Evolutionary conservation across 2,888 invertebrate genomes (phyloP).

Genomic region (Salticus scenicus): DNA sequence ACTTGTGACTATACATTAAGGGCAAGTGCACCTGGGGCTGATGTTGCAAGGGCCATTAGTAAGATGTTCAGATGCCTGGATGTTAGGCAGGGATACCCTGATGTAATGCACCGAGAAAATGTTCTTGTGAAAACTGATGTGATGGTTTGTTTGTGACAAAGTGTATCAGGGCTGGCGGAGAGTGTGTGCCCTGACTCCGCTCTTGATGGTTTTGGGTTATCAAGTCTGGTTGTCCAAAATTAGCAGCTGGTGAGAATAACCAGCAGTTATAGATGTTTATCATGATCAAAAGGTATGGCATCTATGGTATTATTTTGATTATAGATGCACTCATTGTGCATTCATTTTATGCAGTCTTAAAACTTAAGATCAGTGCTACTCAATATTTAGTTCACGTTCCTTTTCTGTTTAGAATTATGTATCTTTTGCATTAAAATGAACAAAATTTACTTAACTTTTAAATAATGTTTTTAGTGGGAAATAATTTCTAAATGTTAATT

Average conservation of each 20-base stretch:
- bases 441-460: too few species aligned
- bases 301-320: constrained; percentile 42
- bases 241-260: constrained; percentile 39
- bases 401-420: too few species aligned
- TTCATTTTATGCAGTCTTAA: not conserved
- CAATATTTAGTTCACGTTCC: not conserved
- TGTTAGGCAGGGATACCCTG: constrained; percentile 33
- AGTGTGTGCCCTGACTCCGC: constrained; percentile 22
- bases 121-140: constrained; percentile 58
- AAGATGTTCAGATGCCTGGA: constrained; percentile 37
- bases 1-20: constrained; percentile 63
- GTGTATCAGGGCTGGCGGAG: not conserved
- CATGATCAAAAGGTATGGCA: constrained; percentile 59
- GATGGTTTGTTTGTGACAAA: constrained; percentile 32
- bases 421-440: too few species aligned
- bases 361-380: not conserved
- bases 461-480: too few species aligned
- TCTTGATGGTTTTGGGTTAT: constrained; percentile 44
- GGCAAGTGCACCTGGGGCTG: constrained; percentile 33
- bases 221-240: constrained; percentile 64
- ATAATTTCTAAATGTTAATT: too few species aligned
- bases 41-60: constrained; percentile 38
- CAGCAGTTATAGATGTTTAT: constrained; percentile 30
- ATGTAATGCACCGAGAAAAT: constrained; percentile 35
- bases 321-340: constrained; percentile 26